Evolutionary conservation across 2,797 vertebrate genomes (phyloP), one percentile per base, ranked within the genome.

Genomic region (Eupleurogrammus muticus): DNA sequence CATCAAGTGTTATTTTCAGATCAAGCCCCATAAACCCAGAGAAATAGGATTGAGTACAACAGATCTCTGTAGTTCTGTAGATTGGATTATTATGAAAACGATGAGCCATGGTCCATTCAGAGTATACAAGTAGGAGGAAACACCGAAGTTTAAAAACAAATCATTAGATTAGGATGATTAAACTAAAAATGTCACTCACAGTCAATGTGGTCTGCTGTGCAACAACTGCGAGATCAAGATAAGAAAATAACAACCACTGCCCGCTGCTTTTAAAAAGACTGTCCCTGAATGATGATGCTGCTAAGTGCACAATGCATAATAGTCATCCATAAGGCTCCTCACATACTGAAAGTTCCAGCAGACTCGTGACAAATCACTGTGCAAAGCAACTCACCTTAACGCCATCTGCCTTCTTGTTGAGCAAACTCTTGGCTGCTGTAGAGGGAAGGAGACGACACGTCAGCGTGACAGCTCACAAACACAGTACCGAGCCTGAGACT

Each of bases 341-440:
- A 77, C 70, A 77, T 67, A 79, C 65, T 24, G 7, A 73, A 69
- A 71, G 36, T 82, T 84, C 64, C 77, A 79, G 52, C 65, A 68
- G 73, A 80, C 81, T 47, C 73, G 79, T 85, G 89, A 81, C 84
- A 67, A 48, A 75, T 65, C 47, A 47, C 40, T 53, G 53, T 73
- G 42, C 62, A 82, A 60, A 72, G 82, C 64, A 53, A 92, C 96
- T 91, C 95, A 99, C 98, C 97, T 99, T 99, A 59, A 99, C 97
- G 49, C 95, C 97, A 35, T 98, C 97, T 1, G 95, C 0, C 84
- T 99, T 99, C 94, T 99, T 95, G 87, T 95, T 99, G 92, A 98
- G 93, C 90, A 99, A 95, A 94, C 96, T 98, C 89, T 98, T 98
- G 87, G 97, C 98, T 97, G 97, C 98, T 99, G 96, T 84, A 92